phyloP scores from a whole-genome alignment of 2,797 vertebrate species.

The Glyptemys insculpta region DNA sequence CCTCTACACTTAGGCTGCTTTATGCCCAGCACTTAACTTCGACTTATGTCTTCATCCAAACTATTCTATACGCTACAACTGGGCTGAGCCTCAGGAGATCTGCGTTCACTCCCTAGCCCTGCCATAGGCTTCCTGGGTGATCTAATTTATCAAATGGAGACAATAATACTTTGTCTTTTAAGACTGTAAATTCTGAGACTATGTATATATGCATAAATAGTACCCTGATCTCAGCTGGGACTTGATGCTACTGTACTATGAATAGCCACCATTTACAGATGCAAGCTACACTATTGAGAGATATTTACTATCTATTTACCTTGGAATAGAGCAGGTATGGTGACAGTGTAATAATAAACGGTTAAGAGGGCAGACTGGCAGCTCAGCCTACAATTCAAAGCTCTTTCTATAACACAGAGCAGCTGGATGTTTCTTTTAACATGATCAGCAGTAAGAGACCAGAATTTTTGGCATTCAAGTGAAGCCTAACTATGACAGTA shows the following conservation, averaged over 20 bases:
- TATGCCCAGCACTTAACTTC: background rate
- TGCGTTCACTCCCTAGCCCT: background rate
- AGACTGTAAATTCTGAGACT: background rate
- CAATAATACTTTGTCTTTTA: background rate
- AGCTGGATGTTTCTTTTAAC: background rate
- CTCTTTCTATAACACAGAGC: background rate
- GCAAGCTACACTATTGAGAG: background rate
- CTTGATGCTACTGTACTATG: background rate
- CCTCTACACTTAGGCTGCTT: background rate
- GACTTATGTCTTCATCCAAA: background rate
- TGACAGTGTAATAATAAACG: background rate
- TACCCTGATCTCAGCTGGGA: background rate
- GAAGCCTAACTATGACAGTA: background rate
- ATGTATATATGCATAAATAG: background rate
- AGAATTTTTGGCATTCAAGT: background rate
- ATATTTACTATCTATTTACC: background rate
- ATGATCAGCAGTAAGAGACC: background rate
- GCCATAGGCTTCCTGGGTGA: background rate
- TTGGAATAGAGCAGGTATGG: background rate
- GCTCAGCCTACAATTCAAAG: background rate
- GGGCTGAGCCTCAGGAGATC: background rate
- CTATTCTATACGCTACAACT: background rate
- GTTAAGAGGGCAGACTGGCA: background rate
- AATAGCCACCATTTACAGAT: background rate
- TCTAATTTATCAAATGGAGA: background rate